phyloP scores from a whole-genome alignment of 1,140 invertebrate genomes.

The Drosophila ohnishii region DNA sequence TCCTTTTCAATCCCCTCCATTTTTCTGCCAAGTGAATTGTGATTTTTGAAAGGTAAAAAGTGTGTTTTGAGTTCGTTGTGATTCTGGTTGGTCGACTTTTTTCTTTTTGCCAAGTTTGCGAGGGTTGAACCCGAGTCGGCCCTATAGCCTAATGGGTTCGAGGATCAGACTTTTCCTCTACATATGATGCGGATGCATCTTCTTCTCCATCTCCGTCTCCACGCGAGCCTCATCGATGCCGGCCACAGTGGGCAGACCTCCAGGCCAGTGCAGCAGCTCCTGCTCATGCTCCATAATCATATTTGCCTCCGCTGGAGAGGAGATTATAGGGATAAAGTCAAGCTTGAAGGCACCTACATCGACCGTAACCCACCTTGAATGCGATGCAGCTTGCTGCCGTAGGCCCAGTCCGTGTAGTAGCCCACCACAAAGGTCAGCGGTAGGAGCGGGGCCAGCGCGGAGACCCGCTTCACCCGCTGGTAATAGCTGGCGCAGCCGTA shows the following conservation, averaged over 20 bases:
- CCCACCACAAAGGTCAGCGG: constrained; percentile 88
- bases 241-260: constrained; percentile 88
- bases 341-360: not conserved
- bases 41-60: not conserved
- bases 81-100: not conserved
- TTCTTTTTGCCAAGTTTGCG: too few relatives aligned
- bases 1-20: not conserved
- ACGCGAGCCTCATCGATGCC: constrained; percentile 87
- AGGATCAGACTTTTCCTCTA: constrained; percentile 50
- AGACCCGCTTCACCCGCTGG: constrained; percentile 85
- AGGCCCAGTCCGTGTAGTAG: constrained; percentile 90
- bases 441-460: constrained; percentile 86
- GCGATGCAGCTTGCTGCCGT: constrained; percentile 90
- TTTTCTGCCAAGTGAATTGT: too few relatives aligned
- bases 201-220: constrained; percentile 87
- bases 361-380: constrained; percentile 85
- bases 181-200: constrained; percentile 85
- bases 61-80: not conserved
- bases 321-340: not conserved
- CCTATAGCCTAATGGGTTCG: constrained; percentile 8
- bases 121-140: constrained; percentile 24
- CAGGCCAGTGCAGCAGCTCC: constrained; percentile 87
- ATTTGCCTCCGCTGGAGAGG: constrained; percentile 89
- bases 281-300: constrained; percentile 90
- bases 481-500: constrained; percentile 83